Evolutionary conservation across 1,140 invertebrate genomes (phyloP).

Genomic region (Lepidostoma basale): DNA sequence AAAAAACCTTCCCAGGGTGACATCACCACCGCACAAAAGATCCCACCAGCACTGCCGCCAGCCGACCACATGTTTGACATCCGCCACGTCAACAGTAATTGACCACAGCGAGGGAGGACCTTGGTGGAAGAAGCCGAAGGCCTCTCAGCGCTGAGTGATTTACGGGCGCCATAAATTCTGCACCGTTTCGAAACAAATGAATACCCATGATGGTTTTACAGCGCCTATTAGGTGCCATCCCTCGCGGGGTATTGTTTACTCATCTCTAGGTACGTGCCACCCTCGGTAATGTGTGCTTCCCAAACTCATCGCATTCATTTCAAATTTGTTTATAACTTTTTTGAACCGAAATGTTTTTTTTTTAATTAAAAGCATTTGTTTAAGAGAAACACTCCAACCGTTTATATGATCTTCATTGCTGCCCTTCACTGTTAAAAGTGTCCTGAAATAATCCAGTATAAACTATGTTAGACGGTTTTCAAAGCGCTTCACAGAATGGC

Average conservation of each 20-base stretch:
- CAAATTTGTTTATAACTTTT: too few species aligned
- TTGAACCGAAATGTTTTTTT: too few species aligned
- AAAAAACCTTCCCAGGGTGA: too few species aligned
- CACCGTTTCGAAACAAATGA: constrained; percentile 8
- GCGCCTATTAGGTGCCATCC: not conserved
- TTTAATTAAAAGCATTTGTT: too few species aligned
- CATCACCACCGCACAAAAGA: too few species aligned
- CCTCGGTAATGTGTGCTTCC: not conserved
- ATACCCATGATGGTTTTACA: constrained; percentile 42
- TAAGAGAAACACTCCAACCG: too few species aligned
- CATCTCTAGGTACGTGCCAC: constrained; percentile 37
- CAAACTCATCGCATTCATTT: too few species aligned
- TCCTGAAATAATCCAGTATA: too few species aligned
- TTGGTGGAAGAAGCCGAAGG: not conserved
- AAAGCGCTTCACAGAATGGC: too few species aligned
- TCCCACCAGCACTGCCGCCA: not conserved
- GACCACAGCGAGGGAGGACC: not conserved
- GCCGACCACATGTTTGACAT: constrained; percentile 10
- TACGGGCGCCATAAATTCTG: constrained; percentile 1
- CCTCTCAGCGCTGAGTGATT: constrained; percentile 14
- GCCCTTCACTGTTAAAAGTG: too few species aligned
- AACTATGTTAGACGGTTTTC: too few species aligned
- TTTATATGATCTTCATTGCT: too few species aligned
- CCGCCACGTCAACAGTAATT: not conserved
- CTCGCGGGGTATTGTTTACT: not conserved